Percentiles rank a stretch among this genome's conserved stretches.
These are phyloP conservation scores for Emydocephalus ijimae DNA, from an alignment of 2,113 vertebrate genomes.

Conservation along the genomic window DNA sequence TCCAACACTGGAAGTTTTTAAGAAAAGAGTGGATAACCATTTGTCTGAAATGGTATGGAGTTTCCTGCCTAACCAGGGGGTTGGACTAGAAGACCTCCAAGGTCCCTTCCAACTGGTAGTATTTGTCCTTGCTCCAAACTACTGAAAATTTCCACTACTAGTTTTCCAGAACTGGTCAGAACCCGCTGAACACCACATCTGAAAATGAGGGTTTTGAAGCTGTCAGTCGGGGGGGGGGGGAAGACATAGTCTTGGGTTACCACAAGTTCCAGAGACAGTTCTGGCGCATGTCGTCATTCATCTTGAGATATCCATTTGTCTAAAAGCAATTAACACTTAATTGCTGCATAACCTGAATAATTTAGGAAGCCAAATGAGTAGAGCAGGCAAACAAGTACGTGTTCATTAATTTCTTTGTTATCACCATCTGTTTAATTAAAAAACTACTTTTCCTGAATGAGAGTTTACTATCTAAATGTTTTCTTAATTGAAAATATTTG, in stretches of 20 bases:
- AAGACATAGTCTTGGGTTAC: neutral
- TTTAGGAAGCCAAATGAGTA: constrained; percentile 73
- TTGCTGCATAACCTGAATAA: constrained; percentile 73
- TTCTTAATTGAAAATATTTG: constrained; percentile 69
- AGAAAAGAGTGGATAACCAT: too few relatives aligned
- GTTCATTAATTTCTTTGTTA: constrained; percentile 76
- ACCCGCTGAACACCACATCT: too few relatives aligned
- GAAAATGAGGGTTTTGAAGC: constrained; percentile 28
- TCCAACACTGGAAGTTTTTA: too few relatives aligned
- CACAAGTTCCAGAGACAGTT: constrained; percentile 42
- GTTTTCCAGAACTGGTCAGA: too few relatives aligned
- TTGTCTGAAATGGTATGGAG: too few relatives aligned
- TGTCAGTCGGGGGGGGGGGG: constrained; percentile 10
- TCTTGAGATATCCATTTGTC: constrained; percentile 71
- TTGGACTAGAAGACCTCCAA: too few relatives aligned
- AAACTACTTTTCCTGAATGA: constrained; percentile 73
- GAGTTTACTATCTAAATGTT: constrained; percentile 68
- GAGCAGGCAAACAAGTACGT: constrained; percentile 67
- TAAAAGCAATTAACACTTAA: constrained; percentile 76
- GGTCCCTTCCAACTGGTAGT: too few relatives aligned
- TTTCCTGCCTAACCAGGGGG: too few relatives aligned
- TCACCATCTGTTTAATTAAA: constrained; percentile 77
- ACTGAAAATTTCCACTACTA: too few relatives aligned
- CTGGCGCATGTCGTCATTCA: constrained; percentile 66
- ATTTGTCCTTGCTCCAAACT: too few relatives aligned